Base-by-base conservation (phyloP, 2,113 vertebrate species). In the Noctilio leporinus region DNA sequence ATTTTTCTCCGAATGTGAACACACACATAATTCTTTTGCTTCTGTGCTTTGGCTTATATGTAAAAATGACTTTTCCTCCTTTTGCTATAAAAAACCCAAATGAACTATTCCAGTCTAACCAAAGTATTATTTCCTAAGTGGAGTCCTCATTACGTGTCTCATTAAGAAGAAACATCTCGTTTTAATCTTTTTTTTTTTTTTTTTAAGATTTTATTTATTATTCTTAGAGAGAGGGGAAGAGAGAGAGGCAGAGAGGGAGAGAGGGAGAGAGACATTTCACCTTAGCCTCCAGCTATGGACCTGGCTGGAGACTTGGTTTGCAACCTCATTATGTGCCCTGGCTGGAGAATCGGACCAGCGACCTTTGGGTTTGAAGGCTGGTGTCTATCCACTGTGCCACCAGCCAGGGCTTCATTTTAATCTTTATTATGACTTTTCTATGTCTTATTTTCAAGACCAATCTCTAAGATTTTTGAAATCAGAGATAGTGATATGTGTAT, bases 71-170 rank as follows among this genome's bases (percentile, higher is more conserved):
- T 62, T 86, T 83, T 75, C 20, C 33, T 86, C n/a, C 43, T 93
- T 81, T 67, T 84, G 35, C 28, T 40, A 84, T 35, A 92, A 93
- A 92, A 93, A 88, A n/a, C 45, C 45, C 80, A 82, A 89, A 83
- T 67, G 45, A 93, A 89, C 17, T 64, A 12, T 28, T 81, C 65
- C 89, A 53, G 15, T 73, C 4, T 64, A 93, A 57, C 8, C 33
- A 80, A 87, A 95, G 75, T 33, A 51, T 89, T 78, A 95, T 30
- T 89, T 89, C 43, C n/a, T 69, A 62, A 45, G 8, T 38, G 5
- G 17, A 89, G 4, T 95, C 76, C 55, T 77, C 30, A 22, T 43
- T 40, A 73, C 59, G 26, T 75, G 43, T 82, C 59, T 65, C 62
- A 70, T 43, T 69, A 89, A 76, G 28, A 75, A 80, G 30, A 57